Percentiles rank a stretch among this genome's conserved stretches.
Conservation (phyloP, 2,797 vertebrate species). For the Emys orbicularis region DNA sequence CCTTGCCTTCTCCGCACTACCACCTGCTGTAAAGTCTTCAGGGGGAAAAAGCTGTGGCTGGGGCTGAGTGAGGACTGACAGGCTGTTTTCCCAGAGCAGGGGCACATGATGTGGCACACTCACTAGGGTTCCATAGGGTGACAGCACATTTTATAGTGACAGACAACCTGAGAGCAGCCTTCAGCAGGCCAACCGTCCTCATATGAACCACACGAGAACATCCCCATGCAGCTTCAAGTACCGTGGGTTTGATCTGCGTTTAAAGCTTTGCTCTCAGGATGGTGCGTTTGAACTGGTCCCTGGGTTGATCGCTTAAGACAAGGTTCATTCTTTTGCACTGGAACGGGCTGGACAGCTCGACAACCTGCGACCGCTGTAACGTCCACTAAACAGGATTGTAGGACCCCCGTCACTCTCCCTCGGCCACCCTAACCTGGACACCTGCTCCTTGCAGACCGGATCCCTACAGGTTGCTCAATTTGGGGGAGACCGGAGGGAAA, state of each 20-base stretch:
- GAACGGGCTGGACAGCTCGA: neutral
- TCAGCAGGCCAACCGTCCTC: neutral
- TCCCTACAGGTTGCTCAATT: neutral
- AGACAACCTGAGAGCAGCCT: accelerated
- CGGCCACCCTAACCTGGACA: neutral
- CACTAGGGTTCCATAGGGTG: neutral
- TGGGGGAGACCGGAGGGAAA: neutral
- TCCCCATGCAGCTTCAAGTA: accelerated
- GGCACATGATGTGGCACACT: neutral
- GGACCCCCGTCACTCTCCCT: neutral
- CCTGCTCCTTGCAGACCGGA: neutral
- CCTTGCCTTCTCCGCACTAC: neutral
- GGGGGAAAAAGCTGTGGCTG: neutral
- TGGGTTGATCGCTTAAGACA: neutral
- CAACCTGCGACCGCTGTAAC: neutral
- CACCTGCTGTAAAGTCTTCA: neutral
- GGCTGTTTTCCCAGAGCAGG: neutral
- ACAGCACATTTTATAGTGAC: neutral
- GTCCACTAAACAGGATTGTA: neutral
- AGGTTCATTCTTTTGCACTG: neutral
- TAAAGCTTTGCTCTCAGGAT: neutral
- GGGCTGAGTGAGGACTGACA: accelerated
- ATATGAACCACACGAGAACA: too few relatives aligned
- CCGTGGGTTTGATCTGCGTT: accelerated
- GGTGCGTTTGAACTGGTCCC: neutral